A percentile compares a stretch with the other conserved stretches of the same genome.
Conservation (phyloP, 2,888 invertebrate species). For the Ennomos erosarius region DNA sequence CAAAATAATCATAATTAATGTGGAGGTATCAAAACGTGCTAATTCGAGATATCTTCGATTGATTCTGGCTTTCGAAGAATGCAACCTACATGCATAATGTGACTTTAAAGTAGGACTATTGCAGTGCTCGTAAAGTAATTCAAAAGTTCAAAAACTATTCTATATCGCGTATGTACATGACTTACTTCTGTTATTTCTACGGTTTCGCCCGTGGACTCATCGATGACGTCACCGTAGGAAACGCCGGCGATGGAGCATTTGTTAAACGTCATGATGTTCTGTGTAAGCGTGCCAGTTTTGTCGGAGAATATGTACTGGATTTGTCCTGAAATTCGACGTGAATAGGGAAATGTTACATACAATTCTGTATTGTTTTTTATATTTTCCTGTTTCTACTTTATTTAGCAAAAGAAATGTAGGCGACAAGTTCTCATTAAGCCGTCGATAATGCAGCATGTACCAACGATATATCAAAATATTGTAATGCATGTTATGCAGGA, state of each 20-base stretch:
- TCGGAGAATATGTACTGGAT: conserved; percentile 99
- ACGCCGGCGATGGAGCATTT: conserved; percentile 98
- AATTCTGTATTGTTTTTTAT: no score
- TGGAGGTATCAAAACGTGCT: conserved; percentile 53
- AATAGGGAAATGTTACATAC: background rate
- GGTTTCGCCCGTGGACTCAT: conserved; percentile 94
- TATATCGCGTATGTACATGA: conserved; percentile 32
- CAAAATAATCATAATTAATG: conserved; percentile 52
- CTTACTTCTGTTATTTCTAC: conserved; percentile 94
- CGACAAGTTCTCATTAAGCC: no score
- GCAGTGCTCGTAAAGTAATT: conserved; percentile 41
- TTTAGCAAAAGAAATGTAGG: no score
- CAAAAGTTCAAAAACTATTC: conserved; percentile 3
- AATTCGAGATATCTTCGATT: conserved; percentile 39
- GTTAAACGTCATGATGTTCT: conserved; percentile 99
- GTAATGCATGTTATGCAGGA: no score
- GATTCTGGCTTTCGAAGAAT: conserved; percentile 42
- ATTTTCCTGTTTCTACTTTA: no score
- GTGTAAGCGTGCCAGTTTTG: conserved; percentile 99
- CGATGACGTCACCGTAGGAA: conserved; percentile 96
- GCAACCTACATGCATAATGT: conserved; percentile 59
- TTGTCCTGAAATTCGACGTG: conserved; percentile 87
- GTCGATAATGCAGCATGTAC: no score
- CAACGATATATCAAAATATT: no score
- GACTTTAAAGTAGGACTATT: conserved; percentile 35